These are phyloP conservation scores for Griposia aprilina DNA, from an alignment of 2,888 invertebrate genomes.

Conservation along the genomic window DNA sequence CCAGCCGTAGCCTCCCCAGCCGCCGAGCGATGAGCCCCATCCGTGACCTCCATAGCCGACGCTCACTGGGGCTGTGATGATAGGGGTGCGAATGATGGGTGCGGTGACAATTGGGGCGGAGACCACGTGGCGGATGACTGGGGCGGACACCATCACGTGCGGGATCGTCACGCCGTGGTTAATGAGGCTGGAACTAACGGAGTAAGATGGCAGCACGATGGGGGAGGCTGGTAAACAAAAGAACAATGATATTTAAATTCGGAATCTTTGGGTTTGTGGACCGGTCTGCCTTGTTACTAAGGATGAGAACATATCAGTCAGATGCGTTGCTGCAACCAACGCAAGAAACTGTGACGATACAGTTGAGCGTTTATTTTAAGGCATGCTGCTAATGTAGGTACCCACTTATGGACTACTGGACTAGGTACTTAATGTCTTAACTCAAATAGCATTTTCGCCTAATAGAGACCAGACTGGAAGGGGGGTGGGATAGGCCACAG, in stretches of 20 bases:
- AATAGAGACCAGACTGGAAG: background rate
- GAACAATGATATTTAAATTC: background rate
- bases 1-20: slow-evolving; percentile 62
- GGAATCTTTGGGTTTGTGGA: background rate
- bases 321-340: background rate
- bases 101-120: slow-evolving; percentile 70
- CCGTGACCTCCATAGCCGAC: slow-evolving; percentile 64
- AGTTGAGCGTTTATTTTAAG: background rate
- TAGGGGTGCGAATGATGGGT: slow-evolving; percentile 68
- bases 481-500: background rate
- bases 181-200: slow-evolving; percentile 76
- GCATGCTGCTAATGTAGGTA: background rate
- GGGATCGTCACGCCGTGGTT: slow-evolving; percentile 80
- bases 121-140: slow-evolving; percentile 60
- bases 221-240: slow-evolving; percentile 56
- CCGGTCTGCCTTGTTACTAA: background rate
- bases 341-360: background rate
- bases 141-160: slow-evolving; percentile 66
- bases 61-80: slow-evolving; percentile 53
- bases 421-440: background rate
- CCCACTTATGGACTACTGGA: no score
- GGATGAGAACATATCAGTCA: background rate
- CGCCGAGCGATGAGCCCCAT: slow-evolving; percentile 55
- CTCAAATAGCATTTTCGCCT: background rate
- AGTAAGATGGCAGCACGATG: slow-evolving; percentile 69